Evolutionary conservation across 2,888 invertebrate genomes (phyloP).

Genomic region (Aporophyla nigra): DNA sequence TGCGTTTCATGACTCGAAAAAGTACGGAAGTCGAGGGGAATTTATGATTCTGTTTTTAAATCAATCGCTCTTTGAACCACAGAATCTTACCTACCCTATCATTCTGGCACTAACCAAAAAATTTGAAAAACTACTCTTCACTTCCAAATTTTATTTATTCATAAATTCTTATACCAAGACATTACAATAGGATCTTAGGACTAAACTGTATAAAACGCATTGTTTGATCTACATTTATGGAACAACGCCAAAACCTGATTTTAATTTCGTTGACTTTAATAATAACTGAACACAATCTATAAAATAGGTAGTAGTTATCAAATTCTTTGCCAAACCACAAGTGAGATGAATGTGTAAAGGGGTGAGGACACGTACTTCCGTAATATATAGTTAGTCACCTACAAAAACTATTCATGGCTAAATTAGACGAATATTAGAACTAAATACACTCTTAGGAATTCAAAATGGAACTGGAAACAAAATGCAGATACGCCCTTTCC

Average conservation of each 20-base stretch:
- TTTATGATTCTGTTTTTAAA: background rate
- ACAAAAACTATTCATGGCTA: conserved; percentile 36
- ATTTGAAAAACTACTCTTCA: conserved; percentile 67
- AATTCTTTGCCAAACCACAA: conserved; percentile 17
- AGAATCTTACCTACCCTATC: background rate
- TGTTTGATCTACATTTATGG: conserved; percentile 66
- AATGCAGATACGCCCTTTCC: conserved; percentile 27
- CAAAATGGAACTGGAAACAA: conserved; percentile 32
- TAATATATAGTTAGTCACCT: conserved; percentile 21
- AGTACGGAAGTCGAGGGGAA: background rate
- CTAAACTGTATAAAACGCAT: conserved; percentile 78
- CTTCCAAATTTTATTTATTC: conserved; percentile 85
- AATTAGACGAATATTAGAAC: conserved; percentile 40
- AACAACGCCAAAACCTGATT: conserved; percentile 43
- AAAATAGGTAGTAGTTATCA: conserved; percentile 9
- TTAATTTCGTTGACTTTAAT: conserved; percentile 30
- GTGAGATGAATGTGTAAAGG: conserved; percentile 9
- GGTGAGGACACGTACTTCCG: conserved; percentile 1
- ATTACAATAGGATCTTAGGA: conserved; percentile 82
- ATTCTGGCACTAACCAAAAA: conserved; percentile 14
- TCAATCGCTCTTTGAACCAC: background rate
- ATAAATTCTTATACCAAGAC: conserved; percentile 81
- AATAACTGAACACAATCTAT: conserved; percentile 49
- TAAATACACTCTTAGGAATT: conserved; percentile 39
- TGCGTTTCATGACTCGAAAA: background rate